Base-by-base conservation (phyloP, 2,797 vertebrate species). In the Mastacembelus armatus region DNA sequence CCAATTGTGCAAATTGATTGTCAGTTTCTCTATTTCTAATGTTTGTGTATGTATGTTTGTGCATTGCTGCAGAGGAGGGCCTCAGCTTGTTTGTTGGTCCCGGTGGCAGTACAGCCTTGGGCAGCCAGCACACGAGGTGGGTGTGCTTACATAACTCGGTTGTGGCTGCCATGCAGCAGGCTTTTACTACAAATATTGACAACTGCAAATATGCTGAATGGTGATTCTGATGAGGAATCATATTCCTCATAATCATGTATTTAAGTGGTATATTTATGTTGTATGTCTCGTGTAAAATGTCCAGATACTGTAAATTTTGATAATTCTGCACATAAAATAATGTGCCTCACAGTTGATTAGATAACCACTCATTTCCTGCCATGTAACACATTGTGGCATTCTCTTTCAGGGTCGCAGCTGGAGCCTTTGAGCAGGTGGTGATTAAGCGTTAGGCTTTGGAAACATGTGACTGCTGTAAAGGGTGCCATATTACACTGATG, bases 351-450 rank as follows among this genome's bases (percentile, higher is more conserved):
- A 26, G 21, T 7, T 44, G 56, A 74, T 73, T 58, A 67, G 66
- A 78, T 64, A 52, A 54, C 19, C 2, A 51, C 30, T 56, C 16
- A 45, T 70, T 73, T 80, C 52, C 70, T 33, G 59, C 36, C 55
- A 52, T 62, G 2, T 80, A 80, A 86, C 68, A 65, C 54, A 57
- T 47, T 71, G 70, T 40, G 77, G 18, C 61, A 16, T 85, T 88
- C 57, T 87, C 19, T 93, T 93, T 88, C 88, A 99, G 97, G 90
- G 94, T 83, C 7, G 94, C 93, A 69, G 93, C 94, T 67, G 96
- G 97, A 86, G 92, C 95, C 26, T 99, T 95, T 54, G 97, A 98
- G 85, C 97, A 98, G 93, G 97, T 98, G 74, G 96, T 98, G 89
- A 97, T 99, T 84, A 97, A 96, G 88, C 95, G 88, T 72, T 97